Evolutionary conservation across 2,113 vertebrate species (phyloP).

Genomic region (Hippocampus barbouri): DNA sequence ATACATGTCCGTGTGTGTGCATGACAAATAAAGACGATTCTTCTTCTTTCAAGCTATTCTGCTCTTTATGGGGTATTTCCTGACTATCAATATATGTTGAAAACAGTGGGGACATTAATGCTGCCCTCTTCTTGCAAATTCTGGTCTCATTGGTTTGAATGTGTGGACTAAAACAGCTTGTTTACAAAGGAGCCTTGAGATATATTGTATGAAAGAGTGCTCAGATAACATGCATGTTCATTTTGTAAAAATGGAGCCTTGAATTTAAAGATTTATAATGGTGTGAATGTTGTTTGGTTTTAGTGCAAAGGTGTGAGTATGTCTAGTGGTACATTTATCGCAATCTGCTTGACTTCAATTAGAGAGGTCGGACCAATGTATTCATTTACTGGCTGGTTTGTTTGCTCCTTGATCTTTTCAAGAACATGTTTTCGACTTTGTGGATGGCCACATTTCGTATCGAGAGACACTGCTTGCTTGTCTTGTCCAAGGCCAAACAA

Average conservation of each 20-base stretch:
- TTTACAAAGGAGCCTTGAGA: constrained; percentile 10
- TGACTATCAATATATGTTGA: constrained; percentile 64
- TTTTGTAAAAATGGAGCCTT: not conserved
- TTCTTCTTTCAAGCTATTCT: constrained; percentile 56
- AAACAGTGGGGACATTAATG: constrained; percentile 16
- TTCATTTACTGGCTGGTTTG: not conserved
- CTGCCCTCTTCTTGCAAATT: constrained; percentile 20
- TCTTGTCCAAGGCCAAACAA: constrained; percentile 39
- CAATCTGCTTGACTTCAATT: not conserved
- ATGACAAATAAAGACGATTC: no score
- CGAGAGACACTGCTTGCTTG: not conserved
- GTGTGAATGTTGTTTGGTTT: not conserved
- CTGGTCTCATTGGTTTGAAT: constrained; percentile 15
- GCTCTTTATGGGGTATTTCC: constrained; percentile 58
- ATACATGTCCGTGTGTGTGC: no score
- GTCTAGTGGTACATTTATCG: not conserved
- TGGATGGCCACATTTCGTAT: constrained; percentile 15
- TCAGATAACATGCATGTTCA: no score
- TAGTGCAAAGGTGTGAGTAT: not conserved
- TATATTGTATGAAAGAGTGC: not conserved
- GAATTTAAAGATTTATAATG: not conserved
- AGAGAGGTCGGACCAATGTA: not conserved
- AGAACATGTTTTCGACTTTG: not conserved
- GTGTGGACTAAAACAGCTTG: constrained; percentile 3
- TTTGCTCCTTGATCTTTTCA: not conserved